Evolutionary conservation across 2,113 vertebrate species (phyloP).

Genomic region (Trematocara unimaculatum): DNA sequence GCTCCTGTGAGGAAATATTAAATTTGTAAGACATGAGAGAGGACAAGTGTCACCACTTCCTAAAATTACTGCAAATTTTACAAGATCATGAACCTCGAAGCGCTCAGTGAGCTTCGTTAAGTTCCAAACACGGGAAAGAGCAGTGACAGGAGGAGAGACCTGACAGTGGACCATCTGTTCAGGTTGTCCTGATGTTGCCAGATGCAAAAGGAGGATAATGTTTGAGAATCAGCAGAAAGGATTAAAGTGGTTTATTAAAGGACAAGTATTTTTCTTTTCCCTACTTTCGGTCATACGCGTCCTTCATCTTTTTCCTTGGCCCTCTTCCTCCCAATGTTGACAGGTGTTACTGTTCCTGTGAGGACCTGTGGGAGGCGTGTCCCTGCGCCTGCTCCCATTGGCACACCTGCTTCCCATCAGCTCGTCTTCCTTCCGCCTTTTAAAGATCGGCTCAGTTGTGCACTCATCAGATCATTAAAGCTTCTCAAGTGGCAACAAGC

Average conservation of each 20-base stretch:
- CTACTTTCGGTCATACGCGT: not conserved
- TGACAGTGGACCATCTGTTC: not conserved
- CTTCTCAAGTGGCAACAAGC: not conserved
- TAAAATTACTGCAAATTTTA: not conserved
- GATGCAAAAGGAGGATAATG: not conserved
- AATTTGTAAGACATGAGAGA: not conserved
- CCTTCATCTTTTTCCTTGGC: not conserved
- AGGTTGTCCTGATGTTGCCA: not conserved
- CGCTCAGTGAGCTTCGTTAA: not conserved
- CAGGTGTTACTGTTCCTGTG: not conserved
- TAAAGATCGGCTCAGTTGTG: not conserved
- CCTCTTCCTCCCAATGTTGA: not conserved
- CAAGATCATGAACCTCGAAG: not conserved
- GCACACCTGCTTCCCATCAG: not conserved
- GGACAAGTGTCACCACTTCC: not conserved
- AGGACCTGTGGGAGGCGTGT: not conserved
- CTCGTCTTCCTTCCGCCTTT: not conserved
- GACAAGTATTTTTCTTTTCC: not conserved
- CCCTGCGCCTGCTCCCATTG: not conserved
- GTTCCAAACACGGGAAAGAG: not conserved
- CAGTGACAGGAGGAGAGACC: not conserved
- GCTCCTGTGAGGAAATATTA: not conserved
- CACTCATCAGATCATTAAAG: not conserved
- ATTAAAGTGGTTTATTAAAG: not conserved
- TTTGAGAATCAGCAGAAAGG: not conserved